Conservation (phyloP, 2,888 invertebrate genomes). For the Diachrysia chrysitis region DNA sequence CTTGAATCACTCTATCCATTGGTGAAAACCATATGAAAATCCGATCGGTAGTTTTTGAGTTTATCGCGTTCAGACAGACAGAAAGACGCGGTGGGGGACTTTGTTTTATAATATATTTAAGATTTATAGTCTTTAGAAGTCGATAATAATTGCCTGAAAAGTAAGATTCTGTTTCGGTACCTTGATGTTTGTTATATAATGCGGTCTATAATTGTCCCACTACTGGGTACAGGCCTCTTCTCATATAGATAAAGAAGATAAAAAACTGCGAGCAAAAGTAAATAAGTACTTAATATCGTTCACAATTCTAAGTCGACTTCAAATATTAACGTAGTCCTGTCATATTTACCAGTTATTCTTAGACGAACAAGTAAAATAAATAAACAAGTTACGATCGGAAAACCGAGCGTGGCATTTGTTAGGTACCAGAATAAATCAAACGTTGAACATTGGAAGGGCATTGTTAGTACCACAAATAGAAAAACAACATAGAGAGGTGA, state of each 20-base stretch:
- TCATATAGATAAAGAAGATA: neutral
- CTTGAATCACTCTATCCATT: no score
- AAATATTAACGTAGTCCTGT: neutral
- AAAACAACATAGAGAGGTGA: constrained; percentile 15
- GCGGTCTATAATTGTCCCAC: no score
- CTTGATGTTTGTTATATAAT: neutral
- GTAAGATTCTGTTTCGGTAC: neutral
- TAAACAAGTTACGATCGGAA: neutral
- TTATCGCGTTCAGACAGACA: no score
- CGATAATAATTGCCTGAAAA: neutral
- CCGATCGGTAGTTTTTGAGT: no score
- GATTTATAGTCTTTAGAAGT: neutral
- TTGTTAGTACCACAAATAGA: constrained; percentile 30
- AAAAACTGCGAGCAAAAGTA: neutral
- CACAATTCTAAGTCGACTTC: neutral
- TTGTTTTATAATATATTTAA: no score
- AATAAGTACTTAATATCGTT: neutral
- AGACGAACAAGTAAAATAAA: neutral
- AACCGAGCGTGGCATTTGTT: constrained; percentile 10
- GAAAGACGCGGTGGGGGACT: no score
- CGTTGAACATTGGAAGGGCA: constrained; percentile 15
- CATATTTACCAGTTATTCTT: no score
- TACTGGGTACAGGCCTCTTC: no score
- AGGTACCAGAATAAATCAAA: constrained; percentile 26
- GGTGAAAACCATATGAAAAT: no score